Conservation (phyloP, 1,140 invertebrate genomes). For the Drosophila teissieri region DNA sequence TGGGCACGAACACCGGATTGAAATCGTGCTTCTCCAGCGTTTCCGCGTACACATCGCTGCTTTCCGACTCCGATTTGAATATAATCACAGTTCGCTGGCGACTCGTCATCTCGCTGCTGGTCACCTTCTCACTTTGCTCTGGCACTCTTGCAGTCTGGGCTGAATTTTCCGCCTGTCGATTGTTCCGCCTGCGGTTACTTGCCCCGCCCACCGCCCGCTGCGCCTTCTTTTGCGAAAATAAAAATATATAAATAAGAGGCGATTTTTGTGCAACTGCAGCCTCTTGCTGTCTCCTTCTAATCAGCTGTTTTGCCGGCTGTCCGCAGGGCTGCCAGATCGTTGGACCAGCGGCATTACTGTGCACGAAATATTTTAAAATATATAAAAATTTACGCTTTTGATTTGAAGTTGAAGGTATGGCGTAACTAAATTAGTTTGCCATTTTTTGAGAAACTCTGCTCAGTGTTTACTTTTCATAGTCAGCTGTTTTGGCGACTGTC, state of each 20-base stretch:
- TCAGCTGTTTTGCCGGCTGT: not conserved
- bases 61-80: constrained; percentile 86
- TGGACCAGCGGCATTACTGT: not conserved
- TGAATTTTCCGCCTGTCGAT: not conserved
- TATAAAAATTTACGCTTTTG: too few relatives aligned
- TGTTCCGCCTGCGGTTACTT: not conserved
- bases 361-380: too few relatives aligned
- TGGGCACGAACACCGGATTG: constrained; percentile 85
- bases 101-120: constrained; percentile 47
- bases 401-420: too few relatives aligned
- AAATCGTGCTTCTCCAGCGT: constrained; percentile 85
- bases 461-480: too few relatives aligned
- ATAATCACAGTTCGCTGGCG: constrained; percentile 85
- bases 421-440: too few relatives aligned
- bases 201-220: not conserved
- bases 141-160: too few relatives aligned
- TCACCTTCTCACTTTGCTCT: not conserved
- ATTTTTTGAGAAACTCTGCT: too few relatives aligned
- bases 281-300: not conserved
- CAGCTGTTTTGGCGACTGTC: too few relatives aligned
- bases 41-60: constrained; percentile 85
- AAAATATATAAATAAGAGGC: not conserved
- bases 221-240: constrained; percentile 9
- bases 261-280: constrained; percentile 10
- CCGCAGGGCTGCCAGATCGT: not conserved